These are phyloP conservation scores for Magallana ariakensis DNA, from an alignment of 1,140 invertebrate species.

Conservation along the genomic window DNA sequence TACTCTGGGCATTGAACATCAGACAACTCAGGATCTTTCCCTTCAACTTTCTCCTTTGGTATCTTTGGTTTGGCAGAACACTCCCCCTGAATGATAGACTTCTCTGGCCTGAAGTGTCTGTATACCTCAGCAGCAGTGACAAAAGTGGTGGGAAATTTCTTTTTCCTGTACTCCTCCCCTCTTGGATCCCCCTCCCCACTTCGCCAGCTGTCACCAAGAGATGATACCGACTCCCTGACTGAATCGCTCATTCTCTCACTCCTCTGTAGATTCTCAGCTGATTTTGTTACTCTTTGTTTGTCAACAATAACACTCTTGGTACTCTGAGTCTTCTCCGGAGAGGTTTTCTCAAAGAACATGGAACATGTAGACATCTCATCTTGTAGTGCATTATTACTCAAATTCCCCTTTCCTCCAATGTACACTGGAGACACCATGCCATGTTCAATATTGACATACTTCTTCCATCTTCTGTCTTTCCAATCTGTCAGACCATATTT, in stretches of 20 bases:
- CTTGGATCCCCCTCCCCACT: background rate
- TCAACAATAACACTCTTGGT: background rate
- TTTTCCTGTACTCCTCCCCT: background rate
- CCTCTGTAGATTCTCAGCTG: background rate
- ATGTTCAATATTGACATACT: conserved; percentile 18
- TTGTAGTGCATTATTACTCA: background rate
- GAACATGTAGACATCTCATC: background rate
- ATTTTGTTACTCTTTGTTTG: background rate
- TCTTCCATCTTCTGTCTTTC: conserved; percentile 13
- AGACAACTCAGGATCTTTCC: background rate
- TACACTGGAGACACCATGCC: background rate
- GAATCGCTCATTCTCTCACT: background rate
- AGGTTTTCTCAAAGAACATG: background rate
- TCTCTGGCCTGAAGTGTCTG: background rate
- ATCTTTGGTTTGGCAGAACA: background rate
- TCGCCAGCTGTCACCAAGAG: background rate
- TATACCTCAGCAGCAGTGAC: conserved; percentile 19
- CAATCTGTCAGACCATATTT: conserved; percentile 58
- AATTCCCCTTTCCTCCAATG: background rate
- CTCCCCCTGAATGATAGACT: background rate
- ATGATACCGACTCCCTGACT: background rate
- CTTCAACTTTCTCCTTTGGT: background rate
- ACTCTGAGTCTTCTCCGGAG: background rate
- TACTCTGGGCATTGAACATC: background rate
- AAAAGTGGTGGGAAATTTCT: background rate